Conservation (phyloP, 2,888 invertebrate genomes). For the Rapana venosa region DNA sequence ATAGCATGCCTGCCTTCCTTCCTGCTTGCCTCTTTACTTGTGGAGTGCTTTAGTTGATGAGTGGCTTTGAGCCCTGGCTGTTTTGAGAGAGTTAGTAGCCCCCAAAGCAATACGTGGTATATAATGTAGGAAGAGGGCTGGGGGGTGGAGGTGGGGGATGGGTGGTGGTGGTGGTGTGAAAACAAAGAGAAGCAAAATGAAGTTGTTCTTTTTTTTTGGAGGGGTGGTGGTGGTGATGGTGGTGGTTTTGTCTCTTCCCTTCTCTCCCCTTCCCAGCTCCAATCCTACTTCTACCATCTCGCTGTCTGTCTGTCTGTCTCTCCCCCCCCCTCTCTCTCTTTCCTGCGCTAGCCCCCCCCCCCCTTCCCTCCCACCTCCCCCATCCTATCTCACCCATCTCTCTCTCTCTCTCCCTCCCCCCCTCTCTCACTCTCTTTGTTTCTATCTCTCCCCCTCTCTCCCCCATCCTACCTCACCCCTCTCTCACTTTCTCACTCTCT, state of each 20-base stretch:
- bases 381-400: too few relatives aligned
- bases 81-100: too few relatives aligned
- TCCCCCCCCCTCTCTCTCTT: not conserved
- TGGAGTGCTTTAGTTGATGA: too few relatives aligned
- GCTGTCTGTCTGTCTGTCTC: not conserved
- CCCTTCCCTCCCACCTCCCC: too few relatives aligned
- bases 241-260: not conserved
- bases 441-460: not conserved
- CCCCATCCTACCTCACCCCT: not conserved
- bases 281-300: too few relatives aligned
- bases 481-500: not conserved
- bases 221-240: not conserved
- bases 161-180: not conserved
- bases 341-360: not conserved
- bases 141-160: not conserved
- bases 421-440: not conserved
- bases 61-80: too few relatives aligned
- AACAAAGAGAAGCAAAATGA: slow-evolving; percentile 17
- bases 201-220: too few relatives aligned
- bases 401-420: too few relatives aligned
- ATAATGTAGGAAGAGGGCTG: too few relatives aligned
- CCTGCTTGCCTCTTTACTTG: too few relatives aligned
- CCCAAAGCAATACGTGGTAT: too few relatives aligned
- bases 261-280: not conserved
- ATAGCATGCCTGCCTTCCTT: too few relatives aligned